Conservation (phyloP, 2,888 invertebrate species). For the Drosophila cyrtoloma region DNA sequence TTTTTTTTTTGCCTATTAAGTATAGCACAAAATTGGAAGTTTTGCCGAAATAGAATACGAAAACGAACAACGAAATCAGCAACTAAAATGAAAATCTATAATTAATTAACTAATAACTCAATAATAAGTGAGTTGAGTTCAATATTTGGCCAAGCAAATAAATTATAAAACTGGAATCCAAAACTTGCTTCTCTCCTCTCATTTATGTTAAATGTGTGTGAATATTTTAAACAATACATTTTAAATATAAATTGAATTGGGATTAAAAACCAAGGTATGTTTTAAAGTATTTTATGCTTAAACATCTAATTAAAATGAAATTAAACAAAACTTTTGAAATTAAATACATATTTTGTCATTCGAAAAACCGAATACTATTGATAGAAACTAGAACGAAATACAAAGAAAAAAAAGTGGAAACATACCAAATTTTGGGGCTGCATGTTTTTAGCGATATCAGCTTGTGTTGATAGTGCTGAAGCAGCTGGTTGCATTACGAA, state of each 20-base stretch:
- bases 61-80: conserved; percentile 1
- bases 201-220: neutral
- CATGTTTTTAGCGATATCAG: conserved; percentile 82
- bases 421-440: conserved; percentile 84
- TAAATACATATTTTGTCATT: conserved; percentile 1
- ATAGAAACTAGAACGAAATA: neutral
- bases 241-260: neutral
- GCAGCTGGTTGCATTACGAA: conserved; percentile 82
- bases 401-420: conserved; percentile 1
- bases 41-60: neutral
- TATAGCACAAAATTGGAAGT: conserved; percentile 1
- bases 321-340: neutral
- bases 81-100: conserved; percentile 11
- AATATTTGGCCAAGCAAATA: conserved; percentile 22
- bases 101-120: neutral
- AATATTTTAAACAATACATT: neutral
- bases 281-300: neutral
- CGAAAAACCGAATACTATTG: conserved; percentile 7
- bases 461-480: conserved; percentile 76
- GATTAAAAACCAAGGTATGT: neutral
- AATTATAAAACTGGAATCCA: conserved; percentile 2
- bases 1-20: conserved; percentile 13
- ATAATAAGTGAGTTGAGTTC: neutral
- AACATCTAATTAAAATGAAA: neutral
- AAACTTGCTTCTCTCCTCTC: neutral